phyloP scores from a whole-genome alignment of 2,888 invertebrate genomes.

The Eupithecia insigniata region DNA sequence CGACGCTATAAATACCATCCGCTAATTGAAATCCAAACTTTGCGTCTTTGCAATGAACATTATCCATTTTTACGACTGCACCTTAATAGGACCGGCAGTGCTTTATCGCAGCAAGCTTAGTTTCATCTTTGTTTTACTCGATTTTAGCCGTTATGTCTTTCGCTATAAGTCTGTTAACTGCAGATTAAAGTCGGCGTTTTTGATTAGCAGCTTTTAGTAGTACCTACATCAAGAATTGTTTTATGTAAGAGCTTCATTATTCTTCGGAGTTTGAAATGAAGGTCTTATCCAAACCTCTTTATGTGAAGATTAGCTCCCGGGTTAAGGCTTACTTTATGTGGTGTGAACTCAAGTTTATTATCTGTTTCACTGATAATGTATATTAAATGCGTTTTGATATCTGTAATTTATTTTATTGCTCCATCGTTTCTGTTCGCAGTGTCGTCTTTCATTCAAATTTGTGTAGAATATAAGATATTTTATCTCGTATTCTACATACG shows the following conservation, averaged over 20 bases:
- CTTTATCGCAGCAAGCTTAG: conserved; percentile 48
- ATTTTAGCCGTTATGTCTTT: conserved; percentile 44
- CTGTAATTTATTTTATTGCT: conserved; percentile 17
- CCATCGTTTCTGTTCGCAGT: conserved; percentile 10
- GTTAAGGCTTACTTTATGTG: conserved; percentile 44
- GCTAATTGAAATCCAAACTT: conserved; percentile 43
- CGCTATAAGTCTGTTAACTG: conserved; percentile 38
- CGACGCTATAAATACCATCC: conserved; percentile 23
- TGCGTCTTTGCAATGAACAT: conserved; percentile 62
- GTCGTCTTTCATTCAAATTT: neutral
- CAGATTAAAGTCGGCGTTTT: conserved; percentile 50
- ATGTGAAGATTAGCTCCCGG: conserved; percentile 46
- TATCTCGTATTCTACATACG: neutral
- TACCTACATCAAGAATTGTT: conserved; percentile 54
- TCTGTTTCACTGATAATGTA: conserved; percentile 23
- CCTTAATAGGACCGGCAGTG: conserved; percentile 62
- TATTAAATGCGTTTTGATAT: conserved; percentile 17
- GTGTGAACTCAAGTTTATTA: conserved; percentile 35
- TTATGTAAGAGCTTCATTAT: conserved; percentile 52
- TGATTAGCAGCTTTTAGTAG: conserved; percentile 58
- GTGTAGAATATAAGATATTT: neutral
- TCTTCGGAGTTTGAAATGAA: conserved; percentile 39
- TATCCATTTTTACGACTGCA: conserved; percentile 69
- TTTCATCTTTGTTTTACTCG: conserved; percentile 30
- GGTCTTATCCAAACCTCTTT: conserved; percentile 50